A percentile compares a stretch with the other conserved stretches of the same genome.
These are phyloP conservation scores for Poeciliopsis paucimaculata DNA, from an alignment of 2,797 vertebrate genomes.

Conservation along the genomic window DNA sequence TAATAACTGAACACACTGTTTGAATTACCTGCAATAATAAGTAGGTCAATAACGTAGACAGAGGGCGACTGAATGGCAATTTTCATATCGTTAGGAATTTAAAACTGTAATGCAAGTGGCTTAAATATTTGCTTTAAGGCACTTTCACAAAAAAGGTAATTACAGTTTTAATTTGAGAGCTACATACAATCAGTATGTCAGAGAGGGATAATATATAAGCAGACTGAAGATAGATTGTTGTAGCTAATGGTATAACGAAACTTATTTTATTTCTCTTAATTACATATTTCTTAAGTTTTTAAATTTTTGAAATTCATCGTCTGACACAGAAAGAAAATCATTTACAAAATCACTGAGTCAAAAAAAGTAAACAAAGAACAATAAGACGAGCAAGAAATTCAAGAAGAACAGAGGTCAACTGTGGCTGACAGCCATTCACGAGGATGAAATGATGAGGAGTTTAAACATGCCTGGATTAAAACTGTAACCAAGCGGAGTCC, in stretches of 20 bases:
- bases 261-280: background rate
- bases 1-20: background rate
- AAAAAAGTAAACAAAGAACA: background rate
- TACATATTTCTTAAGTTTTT: background rate
- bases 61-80: background rate
- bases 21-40: background rate
- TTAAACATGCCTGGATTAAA: conserved; percentile 63
- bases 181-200: background rate
- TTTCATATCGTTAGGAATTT: conserved; percentile 1
- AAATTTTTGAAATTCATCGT: background rate
- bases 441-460: conserved; percentile 19
- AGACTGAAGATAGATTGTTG: background rate
- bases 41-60: background rate
- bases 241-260: background rate
- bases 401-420: background rate
- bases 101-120: conserved; percentile 9
- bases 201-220: background rate
- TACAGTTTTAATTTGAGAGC: background rate
- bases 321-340: background rate
- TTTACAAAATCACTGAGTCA: background rate
- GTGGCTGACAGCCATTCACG: background rate
- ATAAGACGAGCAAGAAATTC: background rate
- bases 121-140: background rate
- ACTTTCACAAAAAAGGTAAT: background rate
- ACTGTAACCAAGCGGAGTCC: conserved; percentile 49